Conservation (phyloP, 2,113 vertebrate genomes). For the Picathartes gymnocephalus region DNA sequence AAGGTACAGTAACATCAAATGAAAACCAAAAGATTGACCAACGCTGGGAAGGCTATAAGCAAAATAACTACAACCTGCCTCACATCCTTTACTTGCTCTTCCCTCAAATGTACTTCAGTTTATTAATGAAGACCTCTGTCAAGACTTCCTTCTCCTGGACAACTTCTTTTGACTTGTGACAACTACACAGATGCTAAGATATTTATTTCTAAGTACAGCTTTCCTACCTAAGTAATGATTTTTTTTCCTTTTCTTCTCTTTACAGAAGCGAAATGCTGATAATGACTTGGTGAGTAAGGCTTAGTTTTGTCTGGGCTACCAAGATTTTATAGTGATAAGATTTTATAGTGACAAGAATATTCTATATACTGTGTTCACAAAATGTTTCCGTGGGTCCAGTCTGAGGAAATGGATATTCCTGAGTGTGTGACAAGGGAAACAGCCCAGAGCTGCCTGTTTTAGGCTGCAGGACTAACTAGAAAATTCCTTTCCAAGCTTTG, state of each 20-base stretch:
- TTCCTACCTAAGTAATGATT: background rate
- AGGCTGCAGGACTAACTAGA: background rate
- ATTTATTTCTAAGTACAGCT: background rate
- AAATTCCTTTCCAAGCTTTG: background rate
- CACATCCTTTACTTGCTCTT: background rate
- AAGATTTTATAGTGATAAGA: background rate
- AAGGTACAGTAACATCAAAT: background rate
- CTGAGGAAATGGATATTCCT: background rate
- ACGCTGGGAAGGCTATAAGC: background rate
- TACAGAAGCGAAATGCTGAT: constrained; percentile 66
- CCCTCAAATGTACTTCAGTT: background rate
- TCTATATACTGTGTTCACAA: background rate
- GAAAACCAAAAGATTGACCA: background rate
- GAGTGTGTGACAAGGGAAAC: background rate
- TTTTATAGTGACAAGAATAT: background rate
- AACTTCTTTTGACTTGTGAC: background rate
- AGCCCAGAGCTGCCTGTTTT: background rate
- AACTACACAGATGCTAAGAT: background rate
- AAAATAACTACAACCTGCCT: background rate
- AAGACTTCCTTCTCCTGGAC: background rate
- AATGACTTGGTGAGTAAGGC: constrained; percentile 65
- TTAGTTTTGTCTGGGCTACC: background rate
- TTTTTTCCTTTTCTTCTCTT: constrained; percentile 28
- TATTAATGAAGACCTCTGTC: background rate
- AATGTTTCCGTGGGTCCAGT: background rate